Conservation (phyloP, 2,113 vertebrate genomes). For the Nycticorax nycticorax region DNA sequence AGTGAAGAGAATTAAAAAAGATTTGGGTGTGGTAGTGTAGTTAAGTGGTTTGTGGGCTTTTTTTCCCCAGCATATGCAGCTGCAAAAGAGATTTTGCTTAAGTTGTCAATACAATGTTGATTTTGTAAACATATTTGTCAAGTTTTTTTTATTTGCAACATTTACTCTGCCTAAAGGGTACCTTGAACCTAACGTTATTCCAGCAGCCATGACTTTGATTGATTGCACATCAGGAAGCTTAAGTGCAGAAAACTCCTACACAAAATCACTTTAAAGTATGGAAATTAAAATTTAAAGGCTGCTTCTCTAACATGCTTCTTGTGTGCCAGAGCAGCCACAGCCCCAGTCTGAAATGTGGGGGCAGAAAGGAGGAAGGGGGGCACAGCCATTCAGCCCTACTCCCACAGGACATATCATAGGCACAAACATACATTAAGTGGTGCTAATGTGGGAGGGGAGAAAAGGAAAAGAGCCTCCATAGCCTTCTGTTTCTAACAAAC, state of each 20-base stretch:
- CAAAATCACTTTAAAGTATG: background rate
- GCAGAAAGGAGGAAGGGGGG: background rate
- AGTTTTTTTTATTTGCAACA: background rate
- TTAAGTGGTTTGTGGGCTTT: too few species aligned
- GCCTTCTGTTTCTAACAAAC: background rate
- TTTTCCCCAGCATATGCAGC: background rate
- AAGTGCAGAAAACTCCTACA: conserved; percentile 34
- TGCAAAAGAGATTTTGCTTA: background rate
- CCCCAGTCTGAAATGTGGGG: background rate
- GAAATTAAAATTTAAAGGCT: conserved; percentile 18
- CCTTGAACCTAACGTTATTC: background rate
- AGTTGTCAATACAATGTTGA: conserved; percentile 4
- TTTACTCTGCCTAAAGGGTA: background rate
- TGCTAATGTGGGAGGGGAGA: background rate
- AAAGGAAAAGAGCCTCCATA: background rate
- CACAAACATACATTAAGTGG: background rate
- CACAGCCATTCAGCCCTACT: background rate
- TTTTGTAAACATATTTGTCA: conserved; percentile 31
- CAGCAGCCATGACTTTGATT: conserved; percentile 10
- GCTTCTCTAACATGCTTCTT: background rate
- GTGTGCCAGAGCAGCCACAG: background rate
- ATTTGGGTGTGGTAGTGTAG: background rate
- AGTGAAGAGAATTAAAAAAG: background rate
- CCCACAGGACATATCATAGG: background rate
- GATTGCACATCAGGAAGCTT: conserved; percentile 22